Conservation (phyloP, 1,140 invertebrate genomes). For the Meloidogyne floridensis region DNA sequence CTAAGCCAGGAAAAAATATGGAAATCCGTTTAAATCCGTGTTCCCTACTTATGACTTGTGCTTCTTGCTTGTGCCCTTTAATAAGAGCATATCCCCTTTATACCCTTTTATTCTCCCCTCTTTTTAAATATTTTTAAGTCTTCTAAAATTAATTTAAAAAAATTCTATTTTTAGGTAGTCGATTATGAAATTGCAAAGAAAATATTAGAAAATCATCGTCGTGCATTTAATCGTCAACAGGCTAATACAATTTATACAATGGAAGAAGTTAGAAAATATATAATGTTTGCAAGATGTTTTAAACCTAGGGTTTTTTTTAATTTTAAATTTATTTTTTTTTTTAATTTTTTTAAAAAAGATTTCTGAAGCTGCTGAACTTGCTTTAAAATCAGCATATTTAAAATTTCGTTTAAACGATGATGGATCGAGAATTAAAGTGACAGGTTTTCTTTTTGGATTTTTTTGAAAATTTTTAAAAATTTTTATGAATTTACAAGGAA, state of each 20-base stretch:
- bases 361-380: slow-evolving; percentile 77
- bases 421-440: slow-evolving; percentile 73
- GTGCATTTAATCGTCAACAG: slow-evolving; percentile 71
- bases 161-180: slow-evolving; percentile 69
- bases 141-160: background rate
- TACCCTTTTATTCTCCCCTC: too few species aligned
- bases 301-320: slow-evolving; percentile 80
- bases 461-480: background rate
- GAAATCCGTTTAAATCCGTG: too few species aligned
- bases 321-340: background rate
- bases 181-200: slow-evolving; percentile 94
- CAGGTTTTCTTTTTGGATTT: slow-evolving; percentile 54
- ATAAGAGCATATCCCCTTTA: too few species aligned
- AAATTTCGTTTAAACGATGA: slow-evolving; percentile 74
- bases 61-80: too few species aligned
- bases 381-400: slow-evolving; percentile 86
- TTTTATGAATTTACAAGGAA: too few species aligned
- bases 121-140: too few species aligned
- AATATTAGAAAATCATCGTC: slow-evolving; percentile 88
- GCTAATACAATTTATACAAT: slow-evolving; percentile 79
- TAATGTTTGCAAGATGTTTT: slow-evolving; percentile 92
- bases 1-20: too few species aligned
- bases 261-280: slow-evolving; percentile 87
- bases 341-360: slow-evolving; percentile 65
- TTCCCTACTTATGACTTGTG: too few species aligned